A percentile compares a stretch with the other conserved stretches of the same genome.
These are phyloP conservation scores for Cheilosia vulpina DNA, from an alignment of 2,888 invertebrate genomes.

Conservation along the genomic window DNA sequence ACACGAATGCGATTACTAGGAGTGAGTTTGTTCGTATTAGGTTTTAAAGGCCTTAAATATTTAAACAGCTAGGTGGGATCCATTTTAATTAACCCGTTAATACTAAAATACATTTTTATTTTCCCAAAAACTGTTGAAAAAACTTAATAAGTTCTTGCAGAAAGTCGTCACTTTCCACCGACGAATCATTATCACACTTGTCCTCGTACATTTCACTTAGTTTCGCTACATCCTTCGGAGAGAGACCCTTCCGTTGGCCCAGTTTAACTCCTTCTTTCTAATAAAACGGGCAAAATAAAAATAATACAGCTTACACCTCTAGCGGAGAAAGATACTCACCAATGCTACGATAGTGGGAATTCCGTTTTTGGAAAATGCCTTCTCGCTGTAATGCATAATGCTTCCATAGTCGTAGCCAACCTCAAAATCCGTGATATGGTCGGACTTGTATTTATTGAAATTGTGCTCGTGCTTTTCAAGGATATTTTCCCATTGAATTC, in stretches of 20 bases:
- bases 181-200: slow-evolving; percentile 79
- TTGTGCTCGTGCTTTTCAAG: slow-evolving; percentile 84
- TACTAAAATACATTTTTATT: neutral
- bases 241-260: slow-evolving; percentile 85
- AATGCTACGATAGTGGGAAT: slow-evolving; percentile 87
- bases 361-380: slow-evolving; percentile 88
- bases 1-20: no score
- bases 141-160: slow-evolving; percentile 58
- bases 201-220: slow-evolving; percentile 85
- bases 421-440: slow-evolving; percentile 87
- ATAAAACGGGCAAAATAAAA: slow-evolving; percentile 44
- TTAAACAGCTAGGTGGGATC: no score
- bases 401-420: slow-evolving; percentile 89
- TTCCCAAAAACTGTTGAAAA: slow-evolving; percentile 65
- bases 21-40: no score
- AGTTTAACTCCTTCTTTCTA: slow-evolving; percentile 84
- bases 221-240: slow-evolving; percentile 84
- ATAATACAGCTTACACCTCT: neutral
- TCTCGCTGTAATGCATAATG: slow-evolving; percentile 89
- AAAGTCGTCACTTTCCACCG: slow-evolving; percentile 52
- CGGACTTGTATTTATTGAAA: slow-evolving; percentile 88
- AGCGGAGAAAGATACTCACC: slow-evolving; percentile 77
- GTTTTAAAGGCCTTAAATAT: no score
- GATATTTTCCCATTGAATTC: slow-evolving; percentile 89
- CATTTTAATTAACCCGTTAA: neutral